Evolutionary conservation across 2,797 vertebrate species (phyloP), one percentile per base, ranked within the genome.

Genomic region (Semaprochilodus insignis): DNA sequence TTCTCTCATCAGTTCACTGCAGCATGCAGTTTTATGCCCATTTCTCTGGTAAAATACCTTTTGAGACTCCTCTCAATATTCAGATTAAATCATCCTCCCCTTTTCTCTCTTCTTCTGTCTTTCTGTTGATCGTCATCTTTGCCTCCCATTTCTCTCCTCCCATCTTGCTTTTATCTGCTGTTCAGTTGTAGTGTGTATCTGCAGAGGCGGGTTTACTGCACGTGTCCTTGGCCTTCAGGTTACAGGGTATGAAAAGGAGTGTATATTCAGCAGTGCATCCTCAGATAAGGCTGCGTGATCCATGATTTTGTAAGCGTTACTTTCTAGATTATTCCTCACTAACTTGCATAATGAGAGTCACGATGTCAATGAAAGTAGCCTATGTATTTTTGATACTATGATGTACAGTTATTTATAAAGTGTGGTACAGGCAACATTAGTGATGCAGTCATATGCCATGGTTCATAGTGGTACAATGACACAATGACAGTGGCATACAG

Each of bases 81-180:
- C 44, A 54, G 54, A 78, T 69, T 34, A 31, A 66, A 66, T 13
- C 25, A n/a, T 16, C 6, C 31, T 17, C 5, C 36, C 17, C 13
- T 36, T 55, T 31, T 82, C 55, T 57, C 36, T 25, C 25, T 70
- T 27, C 21, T 23, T 83, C 51, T 52, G 15, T 44, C 40, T 70
- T 44, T 57, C 44, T 67, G 57, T 34, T 82, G 81, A 21, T 74
- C 69, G 44, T 86, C 88, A 81, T 51, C 71, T 81, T 85, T 90
- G 89, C 86, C 78, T 72, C 54, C 31, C 72, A 73, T 79, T 90
- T 90, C 91, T 93, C 90, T 88, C 80, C 83, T 76, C 85, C 87
- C 83, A 74, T 87, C 85, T 66, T 81, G 76, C 86, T 76, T 59
- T 65, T 60, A 79, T 72, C 66, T 73, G 31, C 51, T 25, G 40